Evolutionary conservation across 2,797 vertebrate species (phyloP), one percentile per base, ranked within the genome.

Genomic region (Arctocebus calabarensis): DNA sequence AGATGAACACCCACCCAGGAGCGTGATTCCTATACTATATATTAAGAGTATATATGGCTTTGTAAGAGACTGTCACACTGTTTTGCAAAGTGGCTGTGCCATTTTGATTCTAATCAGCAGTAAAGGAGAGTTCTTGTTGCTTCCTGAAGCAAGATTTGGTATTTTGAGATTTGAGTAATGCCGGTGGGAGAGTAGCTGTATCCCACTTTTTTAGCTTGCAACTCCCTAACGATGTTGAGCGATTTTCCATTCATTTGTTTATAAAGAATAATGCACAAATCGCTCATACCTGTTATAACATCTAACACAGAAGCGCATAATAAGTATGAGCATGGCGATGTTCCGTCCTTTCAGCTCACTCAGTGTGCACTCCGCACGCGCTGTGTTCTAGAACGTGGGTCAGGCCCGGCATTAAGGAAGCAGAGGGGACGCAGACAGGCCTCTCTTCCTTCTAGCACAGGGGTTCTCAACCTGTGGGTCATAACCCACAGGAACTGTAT

Each of bases 171-270:
- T 37, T 37, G 52, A 45, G 12, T 16, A 25, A 7, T 82, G 52
- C 19, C 27, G 20, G 2, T 88, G 70, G 7, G 5, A 5, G 3
- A 40, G 2, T 14, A 55, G 3, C 20, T 10, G 1, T n/a, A 84
- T 25, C 11, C 71, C n/a, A 29, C 20, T 45, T 40, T 29, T 40
- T 48, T 43, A 71, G 27, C 16, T 25, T 71, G 32, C 16, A 85
- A 29, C 16, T 78, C 19, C 22, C 5, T 40, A 85, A 86, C 22
- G 17, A 34, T 55, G 2, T 2, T 22, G 20, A 84, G 1, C 57
- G 52, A 70, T 57, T 92, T 77, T 84, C 79, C 1, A 70, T 62
- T 62, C 3, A 11, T 61, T 87, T 73, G 19, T 61, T 94, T 88
- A 79, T 62, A 45, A 93, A 82, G 16, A 81, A 14, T 16, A 81